Evolutionary conservation across 92 coral and sea anemone species (phyloP).

Genomic region (Palythoa caribaeorum): DNA sequence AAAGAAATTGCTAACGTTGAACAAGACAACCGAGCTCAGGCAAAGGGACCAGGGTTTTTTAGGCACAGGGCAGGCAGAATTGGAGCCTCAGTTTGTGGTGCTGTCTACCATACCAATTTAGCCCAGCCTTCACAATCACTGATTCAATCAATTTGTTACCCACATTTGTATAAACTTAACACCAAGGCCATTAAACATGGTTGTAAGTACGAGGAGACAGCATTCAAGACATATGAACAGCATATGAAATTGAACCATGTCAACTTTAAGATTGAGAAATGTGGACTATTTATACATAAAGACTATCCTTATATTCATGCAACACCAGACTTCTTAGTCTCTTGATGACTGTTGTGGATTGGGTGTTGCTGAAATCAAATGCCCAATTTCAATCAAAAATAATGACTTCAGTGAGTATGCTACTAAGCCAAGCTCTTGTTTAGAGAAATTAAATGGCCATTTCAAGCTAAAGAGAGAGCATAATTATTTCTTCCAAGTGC

Average conservation of each 20-base stretch:
- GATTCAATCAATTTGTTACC: conserved; percentile 75
- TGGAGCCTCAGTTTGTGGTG: conserved; percentile 71
- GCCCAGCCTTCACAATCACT: conserved; percentile 70
- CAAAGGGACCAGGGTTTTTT: conserved; percentile 69
- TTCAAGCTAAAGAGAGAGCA: conserved; percentile 35
- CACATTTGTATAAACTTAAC: conserved; percentile 42
- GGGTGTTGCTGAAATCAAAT: conserved; percentile 30
- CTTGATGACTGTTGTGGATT: conserved; percentile 19
- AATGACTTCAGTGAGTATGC: conserved; percentile 37
- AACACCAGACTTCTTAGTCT: conserved; percentile 27
- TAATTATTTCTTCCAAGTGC: conserved; percentile 59
- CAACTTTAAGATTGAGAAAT: conserved; percentile 15
- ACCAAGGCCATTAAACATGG: conserved; percentile 58
- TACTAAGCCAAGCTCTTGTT: conserved; percentile 28
- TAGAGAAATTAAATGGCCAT: conserved; percentile 28
- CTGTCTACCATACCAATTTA: conserved; percentile 72
- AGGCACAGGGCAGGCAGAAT: conserved; percentile 81
- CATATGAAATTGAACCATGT: conserved; percentile 24
- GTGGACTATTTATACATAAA: conserved; percentile 21
- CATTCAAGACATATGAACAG: conserved; percentile 16
- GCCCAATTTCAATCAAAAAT: conserved; percentile 32
- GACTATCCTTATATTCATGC: conserved; percentile 20
- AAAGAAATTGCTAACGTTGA: neutral
- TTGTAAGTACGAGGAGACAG: conserved; percentile 19
- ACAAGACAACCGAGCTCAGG: conserved; percentile 27